Evolutionary conservation across 2,797 vertebrate species (phyloP), one percentile per base, ranked within the genome.

Genomic region (Acipenser oxyrinchus): DNA sequence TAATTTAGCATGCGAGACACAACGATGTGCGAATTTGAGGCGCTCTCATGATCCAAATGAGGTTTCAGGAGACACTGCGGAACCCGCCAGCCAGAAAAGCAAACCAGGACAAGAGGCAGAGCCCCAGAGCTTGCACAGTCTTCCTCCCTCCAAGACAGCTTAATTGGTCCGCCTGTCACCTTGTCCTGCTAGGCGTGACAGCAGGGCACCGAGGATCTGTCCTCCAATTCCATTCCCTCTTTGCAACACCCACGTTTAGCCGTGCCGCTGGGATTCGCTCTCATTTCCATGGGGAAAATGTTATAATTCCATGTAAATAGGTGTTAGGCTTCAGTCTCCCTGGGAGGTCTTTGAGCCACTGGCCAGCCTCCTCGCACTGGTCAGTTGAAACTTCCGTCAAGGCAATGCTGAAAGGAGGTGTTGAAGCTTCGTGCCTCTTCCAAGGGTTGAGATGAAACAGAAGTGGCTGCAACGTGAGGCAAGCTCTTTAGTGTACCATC

Each of bases 221-320:
- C 7, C 18, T 23, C 48, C 8, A n/a, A 8, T 10, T 37, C 72
- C 74, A 68, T 67, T 51, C 78, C 69, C 65, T 70, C 70, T 81
- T 75, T 69, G 64, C 60, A 62, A 62, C 60, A 48, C 60, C 60
- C 60, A 57, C 76, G 72, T n/a, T 55, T 61, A 66, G 73, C 68
- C 76, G 71, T 63, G 62, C 79, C 79, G 72, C 74, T 82, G 60
- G 60, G 60, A 62, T 37, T 62, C 74, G 73, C 76, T 78, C 74
- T 1, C 15, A 73, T 78, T 73, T 77, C 70, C 0, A 18, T 7
- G 52, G 60, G 10, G n/a, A 50, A 62, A 70, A 81, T 72, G 81
- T 85, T 84, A 84, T 72, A 87, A 83, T 74, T 73, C 80, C 79
- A 73, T 76, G 69, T 68, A 81, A 79, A 84, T 86, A 75, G 80